Evolutionary conservation across 2,797 vertebrate genomes (phyloP).

Genomic region (Dendrocincla tyrannina): DNA sequence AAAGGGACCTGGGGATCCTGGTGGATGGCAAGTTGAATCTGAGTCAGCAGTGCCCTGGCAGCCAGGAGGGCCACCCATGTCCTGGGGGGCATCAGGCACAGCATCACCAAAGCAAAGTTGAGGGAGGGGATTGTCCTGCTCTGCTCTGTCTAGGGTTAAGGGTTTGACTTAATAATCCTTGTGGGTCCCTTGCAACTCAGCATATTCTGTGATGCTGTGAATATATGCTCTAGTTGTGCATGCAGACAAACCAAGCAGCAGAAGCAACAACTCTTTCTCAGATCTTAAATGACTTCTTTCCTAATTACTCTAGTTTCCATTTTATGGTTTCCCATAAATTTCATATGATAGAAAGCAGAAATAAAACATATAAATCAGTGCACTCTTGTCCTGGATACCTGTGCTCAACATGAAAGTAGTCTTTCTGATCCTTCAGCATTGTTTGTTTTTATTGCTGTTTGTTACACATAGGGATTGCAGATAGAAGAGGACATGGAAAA

Average conservation of each 20-base stretch:
- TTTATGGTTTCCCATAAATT: slow-evolving; percentile 18
- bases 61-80: background rate
- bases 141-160: background rate
- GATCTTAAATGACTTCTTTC: background rate
- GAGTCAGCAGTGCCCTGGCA: background rate
- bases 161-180: background rate
- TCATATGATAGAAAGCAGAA: background rate
- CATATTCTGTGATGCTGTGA: background rate
- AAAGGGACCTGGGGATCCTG: background rate
- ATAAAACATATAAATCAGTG: background rate
- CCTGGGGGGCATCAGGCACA: background rate
- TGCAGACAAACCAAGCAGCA: background rate
- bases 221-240: background rate
- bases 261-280: background rate
- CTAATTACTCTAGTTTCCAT: slow-evolving; percentile 17
- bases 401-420: background rate
- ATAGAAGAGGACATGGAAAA: background rate
- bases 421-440: background rate
- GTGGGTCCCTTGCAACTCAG: background rate
- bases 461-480: background rate
- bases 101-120: background rate
- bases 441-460: background rate
- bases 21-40: background rate
- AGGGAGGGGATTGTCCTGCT: background rate
- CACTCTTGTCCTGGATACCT: background rate